A percentile compares a stretch with the other conserved stretches of the same genome.
Conservation (phyloP, 2,888 invertebrate genomes). For the Tromatobia lineatoria region DNA sequence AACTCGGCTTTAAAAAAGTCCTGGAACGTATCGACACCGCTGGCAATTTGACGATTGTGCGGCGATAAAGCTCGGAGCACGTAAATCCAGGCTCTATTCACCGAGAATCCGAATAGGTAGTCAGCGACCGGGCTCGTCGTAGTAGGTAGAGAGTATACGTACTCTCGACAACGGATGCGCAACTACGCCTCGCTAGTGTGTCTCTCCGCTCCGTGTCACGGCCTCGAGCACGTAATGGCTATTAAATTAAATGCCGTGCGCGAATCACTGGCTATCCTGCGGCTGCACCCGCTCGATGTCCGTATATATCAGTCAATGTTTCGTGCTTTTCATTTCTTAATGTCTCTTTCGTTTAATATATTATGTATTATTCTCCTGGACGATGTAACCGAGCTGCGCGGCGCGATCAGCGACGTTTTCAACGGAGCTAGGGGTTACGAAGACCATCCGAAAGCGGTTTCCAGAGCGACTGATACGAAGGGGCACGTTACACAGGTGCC, state of each 20-base stretch:
- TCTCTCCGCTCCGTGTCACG: constrained; percentile 65
- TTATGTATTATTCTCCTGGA: background rate
- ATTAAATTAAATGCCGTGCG: constrained; percentile 71
- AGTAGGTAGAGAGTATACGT: background rate
- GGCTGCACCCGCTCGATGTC: constrained; percentile 38
- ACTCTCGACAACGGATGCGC: constrained; percentile 62
- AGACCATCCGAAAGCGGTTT: constrained; percentile 37
- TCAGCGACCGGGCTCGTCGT: constrained; percentile 1
- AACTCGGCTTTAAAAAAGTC: background rate
- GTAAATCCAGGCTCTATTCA: background rate
- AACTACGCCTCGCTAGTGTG: constrained; percentile 58
- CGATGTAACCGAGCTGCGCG: background rate
- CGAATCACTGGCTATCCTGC: constrained; percentile 36
- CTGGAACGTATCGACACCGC: background rate
- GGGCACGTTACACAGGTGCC: constrained; percentile 36
- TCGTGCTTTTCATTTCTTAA: constrained; percentile 5
- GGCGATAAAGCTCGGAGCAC: background rate
- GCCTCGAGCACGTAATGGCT: constrained; percentile 70
- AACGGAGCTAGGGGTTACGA: background rate
- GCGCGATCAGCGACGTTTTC: background rate
- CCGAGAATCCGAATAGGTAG: background rate
- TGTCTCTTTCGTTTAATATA: constrained; percentile 15
- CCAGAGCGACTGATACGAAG: constrained; percentile 37
- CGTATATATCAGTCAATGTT: constrained; percentile 51
- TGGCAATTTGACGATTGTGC: background rate